Base-by-base conservation (phyloP, 2,113 vertebrate species). In the Craseonycteris thonglongyai region DNA sequence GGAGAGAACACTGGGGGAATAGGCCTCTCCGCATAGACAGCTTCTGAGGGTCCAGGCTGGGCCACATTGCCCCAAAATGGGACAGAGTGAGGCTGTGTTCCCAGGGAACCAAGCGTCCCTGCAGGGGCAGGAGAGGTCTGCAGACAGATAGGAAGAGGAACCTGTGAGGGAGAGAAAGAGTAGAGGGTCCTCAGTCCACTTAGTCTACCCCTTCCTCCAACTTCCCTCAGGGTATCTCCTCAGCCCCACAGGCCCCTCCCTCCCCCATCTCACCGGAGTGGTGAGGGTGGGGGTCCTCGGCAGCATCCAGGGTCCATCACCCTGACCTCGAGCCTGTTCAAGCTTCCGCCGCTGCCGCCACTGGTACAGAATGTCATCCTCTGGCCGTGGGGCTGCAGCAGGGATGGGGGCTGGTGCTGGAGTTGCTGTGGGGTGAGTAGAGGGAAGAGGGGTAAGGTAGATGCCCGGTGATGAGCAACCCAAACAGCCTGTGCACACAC, bases 321-420 rank as follows among this genome's bases (percentile, higher is more conserved):
- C 87, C 81, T 96, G 45, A 86, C 92, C 81, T 54, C 93, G 97
- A 61, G 88, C 65, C 66, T 91, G 78, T 99, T 99, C 91, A 97
- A 99, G 98, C 96, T 99, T 99, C 91, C 99, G 98, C 75, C 98
- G 98, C 81, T 99, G 98, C 51, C 99, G 98, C 99, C 99, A 99
- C 96, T 99, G 99, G 95, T 98, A 99, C 79, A 99, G 97, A 94
- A 99, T 99, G 97, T 99, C 99, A 24, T 99, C 98, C 76, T 99
- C 99, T 6, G 98, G 99, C 19, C 78, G 93, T 42, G 95, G 59
- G 59, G 95, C 78, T 49, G 87, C 58, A n/a, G n/a, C 42, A 1
- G 72, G 10, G 93, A 92, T n/a, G 82, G 96, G 86, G 69, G 21
- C 26, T 1, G 45, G 66, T 24, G 56, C 22, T 65, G 81, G 13